These are phyloP conservation scores for Anticlea derivata DNA, from an alignment of 2,888 invertebrate species.

Conservation along the genomic window DNA sequence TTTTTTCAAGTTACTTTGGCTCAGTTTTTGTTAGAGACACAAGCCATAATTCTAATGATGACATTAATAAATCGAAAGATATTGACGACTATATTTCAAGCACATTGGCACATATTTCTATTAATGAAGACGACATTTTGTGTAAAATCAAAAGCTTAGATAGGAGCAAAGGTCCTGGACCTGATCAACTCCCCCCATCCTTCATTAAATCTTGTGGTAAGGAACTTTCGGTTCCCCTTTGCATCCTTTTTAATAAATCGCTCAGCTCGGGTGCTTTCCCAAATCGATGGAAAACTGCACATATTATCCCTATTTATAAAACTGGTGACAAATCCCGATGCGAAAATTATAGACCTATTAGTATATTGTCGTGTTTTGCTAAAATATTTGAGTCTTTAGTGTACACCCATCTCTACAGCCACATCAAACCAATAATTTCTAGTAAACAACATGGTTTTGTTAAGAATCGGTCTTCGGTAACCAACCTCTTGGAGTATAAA, in stretches of 20 bases:
- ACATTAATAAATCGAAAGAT: too few relatives aligned
- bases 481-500: background rate
- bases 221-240: too few relatives aligned
- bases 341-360: constrained; percentile 1
- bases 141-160: too few relatives aligned
- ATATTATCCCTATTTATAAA: too few relatives aligned
- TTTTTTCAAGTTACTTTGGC: background rate
- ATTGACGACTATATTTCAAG: too few relatives aligned
- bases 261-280: background rate
- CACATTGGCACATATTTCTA: background rate
- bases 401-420: background rate
- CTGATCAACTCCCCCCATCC: too few relatives aligned
- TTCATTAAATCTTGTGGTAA: too few relatives aligned
- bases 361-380: too few relatives aligned
- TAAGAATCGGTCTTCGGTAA: background rate
- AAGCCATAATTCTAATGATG: background rate
- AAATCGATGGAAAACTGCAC: too few relatives aligned
- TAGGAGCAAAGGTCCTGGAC: constrained; percentile 1
- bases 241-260: background rate
- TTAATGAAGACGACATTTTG: background rate
- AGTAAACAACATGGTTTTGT: background rate
- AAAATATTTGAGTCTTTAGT: background rate
- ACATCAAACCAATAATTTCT: too few relatives aligned
- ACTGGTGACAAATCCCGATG: background rate
- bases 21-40: background rate